Percentiles rank a stretch among this genome's conserved stretches.
Conservation (phyloP, 2,797 vertebrate species). For the Tauraco hartlaubi region DNA sequence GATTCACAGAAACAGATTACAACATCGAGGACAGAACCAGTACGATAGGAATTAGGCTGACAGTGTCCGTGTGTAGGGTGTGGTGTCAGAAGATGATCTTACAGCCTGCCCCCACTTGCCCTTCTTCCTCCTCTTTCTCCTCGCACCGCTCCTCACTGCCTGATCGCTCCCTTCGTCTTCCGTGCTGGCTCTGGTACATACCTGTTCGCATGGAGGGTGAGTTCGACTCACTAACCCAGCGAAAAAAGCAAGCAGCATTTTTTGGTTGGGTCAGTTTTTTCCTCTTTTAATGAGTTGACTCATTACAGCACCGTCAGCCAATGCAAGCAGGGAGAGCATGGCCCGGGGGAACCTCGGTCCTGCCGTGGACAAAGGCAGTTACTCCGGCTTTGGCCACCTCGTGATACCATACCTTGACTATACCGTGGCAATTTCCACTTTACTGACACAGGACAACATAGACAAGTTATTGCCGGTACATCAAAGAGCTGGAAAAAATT, state of each 20-base stretch:
- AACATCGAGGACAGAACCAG: conserved; percentile 55
- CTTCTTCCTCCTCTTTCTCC: conserved; percentile 53
- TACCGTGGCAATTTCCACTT: conserved; percentile 27
- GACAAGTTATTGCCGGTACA: conserved; percentile 63
- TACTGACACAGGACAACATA: conserved; percentile 31
- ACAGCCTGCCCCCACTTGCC: conserved; percentile 58
- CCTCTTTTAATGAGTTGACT: neutral
- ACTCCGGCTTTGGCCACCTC: neutral
- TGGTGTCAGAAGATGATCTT: conserved; percentile 49
- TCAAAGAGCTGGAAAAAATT: conserved; percentile 66
- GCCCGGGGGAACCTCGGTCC: neutral
- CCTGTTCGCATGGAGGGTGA: neutral
- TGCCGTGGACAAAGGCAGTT: neutral
- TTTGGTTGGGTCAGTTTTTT: neutral
- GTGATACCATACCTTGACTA: neutral
- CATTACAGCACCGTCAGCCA: neutral
- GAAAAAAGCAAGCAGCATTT: neutral
- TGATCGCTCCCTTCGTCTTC: neutral
- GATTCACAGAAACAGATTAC: conserved; percentile 53
- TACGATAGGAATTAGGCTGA: conserved; percentile 51
- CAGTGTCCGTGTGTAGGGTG: conserved; percentile 54
- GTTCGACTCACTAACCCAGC: neutral
- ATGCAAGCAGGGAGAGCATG: fast-evolving
- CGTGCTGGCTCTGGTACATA: fast-evolving
- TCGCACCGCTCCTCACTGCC: neutral